Base-by-base conservation (phyloP, 1,140 invertebrate species). In the Drosophila erecta region DNA sequence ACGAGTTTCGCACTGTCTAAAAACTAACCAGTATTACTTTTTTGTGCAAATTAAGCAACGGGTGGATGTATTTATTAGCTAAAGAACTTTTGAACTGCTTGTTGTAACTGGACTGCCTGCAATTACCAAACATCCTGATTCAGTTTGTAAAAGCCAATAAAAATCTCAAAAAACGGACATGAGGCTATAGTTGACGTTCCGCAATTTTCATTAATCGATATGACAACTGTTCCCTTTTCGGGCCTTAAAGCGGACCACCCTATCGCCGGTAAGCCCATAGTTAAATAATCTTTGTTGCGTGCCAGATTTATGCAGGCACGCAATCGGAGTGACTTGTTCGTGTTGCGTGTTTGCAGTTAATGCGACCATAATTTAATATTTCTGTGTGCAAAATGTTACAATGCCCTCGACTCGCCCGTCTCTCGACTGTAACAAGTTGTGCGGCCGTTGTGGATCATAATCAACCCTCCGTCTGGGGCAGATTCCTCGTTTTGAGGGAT, bases 361-460 rank as follows among this genome's bases (percentile, higher is more conserved):
- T 87, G 83, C 62, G 83, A 87, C 76, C 87, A 89, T 87, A 87
- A 87, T 87, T 87, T 87, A 87, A 87, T 87, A 89, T 76, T 76
- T 76, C 62, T 64, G 57, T 76, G 55, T 71, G 79, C 75, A 72
- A 87, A 79, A 86, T 65, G 66, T 83, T 65, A 72, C 74, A 76
- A 74, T 62, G 58, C 64, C 50, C 50, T 55, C 41, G 62, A 46
- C 58, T 41, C n/a, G 40, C 46, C 58, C 33, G n/a, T n/a, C n/a
- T n/a, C n/a, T n/a, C n/a, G 30, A 47, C 30, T 43, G 30, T 17
- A 20, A n/a, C 41, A 41, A 15, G 27, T 33, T 35, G 4, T 15
- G 20, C 27, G 14, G 11, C 12, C 10, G 6, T 15, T 33, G 44
- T 35, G 59, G 46, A 10, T 37, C 37, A 3, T 24, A 22, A 76